phyloP scores from a whole-genome alignment of 2,113 vertebrate genomes.

The Aphyosemion australe region DNA sequence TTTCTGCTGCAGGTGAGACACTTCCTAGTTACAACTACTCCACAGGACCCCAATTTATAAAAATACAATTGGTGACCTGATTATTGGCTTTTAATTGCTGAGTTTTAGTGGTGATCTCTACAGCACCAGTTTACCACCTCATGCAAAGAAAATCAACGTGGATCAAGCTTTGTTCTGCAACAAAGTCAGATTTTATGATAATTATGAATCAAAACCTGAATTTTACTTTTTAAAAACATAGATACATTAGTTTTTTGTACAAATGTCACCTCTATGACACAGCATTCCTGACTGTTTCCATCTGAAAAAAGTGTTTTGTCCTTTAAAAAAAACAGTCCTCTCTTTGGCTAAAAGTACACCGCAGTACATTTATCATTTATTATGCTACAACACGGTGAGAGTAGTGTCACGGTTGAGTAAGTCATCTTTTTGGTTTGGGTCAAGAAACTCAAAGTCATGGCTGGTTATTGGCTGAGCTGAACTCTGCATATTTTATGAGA shows the following conservation, averaged over 20 bases:
- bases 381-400: background rate
- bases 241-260: background rate
- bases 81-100: too few relatives aligned
- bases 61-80: too few relatives aligned
- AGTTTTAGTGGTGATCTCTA: too few relatives aligned
- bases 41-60: too few relatives aligned
- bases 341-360: background rate
- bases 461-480: conserved; percentile 33
- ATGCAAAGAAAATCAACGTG: too few relatives aligned
- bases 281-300: conserved; percentile 2
- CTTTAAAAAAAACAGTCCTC: background rate
- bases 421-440: conserved; percentile 43
- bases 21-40: too few relatives aligned
- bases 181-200: too few relatives aligned
- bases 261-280: background rate
- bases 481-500: conserved; percentile 71
- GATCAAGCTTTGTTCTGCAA: too few relatives aligned
- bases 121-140: too few relatives aligned
- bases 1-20: background rate
- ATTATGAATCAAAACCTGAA: background rate
- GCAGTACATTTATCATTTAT: background rate
- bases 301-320: background rate
- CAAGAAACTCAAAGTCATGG: conserved; percentile 44
- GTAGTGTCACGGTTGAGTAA: conserved; percentile 45
- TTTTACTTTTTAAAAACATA: too few relatives aligned